Conservation (phyloP, 1,140 invertebrate genomes). For the Lineus longissimus region DNA sequence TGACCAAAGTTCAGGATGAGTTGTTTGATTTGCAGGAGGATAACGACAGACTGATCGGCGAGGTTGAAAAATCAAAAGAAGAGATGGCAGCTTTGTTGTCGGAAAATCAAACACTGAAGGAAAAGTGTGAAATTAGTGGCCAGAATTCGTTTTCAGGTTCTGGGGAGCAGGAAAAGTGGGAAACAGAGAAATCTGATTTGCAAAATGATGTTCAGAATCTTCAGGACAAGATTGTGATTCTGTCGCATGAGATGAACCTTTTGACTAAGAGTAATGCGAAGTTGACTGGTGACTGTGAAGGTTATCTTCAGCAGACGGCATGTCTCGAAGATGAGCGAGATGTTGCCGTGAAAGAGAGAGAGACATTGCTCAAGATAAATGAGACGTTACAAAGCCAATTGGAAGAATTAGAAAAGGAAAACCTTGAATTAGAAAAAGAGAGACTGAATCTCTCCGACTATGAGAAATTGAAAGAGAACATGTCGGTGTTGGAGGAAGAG, state of each 20-base stretch:
- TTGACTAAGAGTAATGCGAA: neutral
- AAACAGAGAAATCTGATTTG: neutral
- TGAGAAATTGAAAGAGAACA: constrained; percentile 35
- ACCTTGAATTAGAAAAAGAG: constrained; percentile 32
- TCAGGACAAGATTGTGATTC: neutral
- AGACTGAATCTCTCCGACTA: constrained; percentile 25
- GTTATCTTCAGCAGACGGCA: no score
- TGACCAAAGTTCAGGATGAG: neutral
- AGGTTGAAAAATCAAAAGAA: constrained; percentile 14
- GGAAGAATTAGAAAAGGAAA: constrained; percentile 27
- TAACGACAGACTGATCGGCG: constrained; percentile 14
- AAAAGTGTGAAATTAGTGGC: constrained; percentile 33
- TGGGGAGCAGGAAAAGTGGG: constrained; percentile 10
- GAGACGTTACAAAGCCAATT: constrained; percentile 39
- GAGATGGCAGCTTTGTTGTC: constrained; percentile 18
- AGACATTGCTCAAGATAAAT: constrained; percentile 39
- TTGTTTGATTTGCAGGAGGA: constrained; percentile 2
- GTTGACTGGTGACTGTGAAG: no score
- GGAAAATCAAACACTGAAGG: constrained; percentile 30
- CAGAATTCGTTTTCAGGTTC: neutral
- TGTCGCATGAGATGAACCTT: neutral
- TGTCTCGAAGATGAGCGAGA: constrained; percentile 28
- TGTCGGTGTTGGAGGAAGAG: constrained; percentile 37
- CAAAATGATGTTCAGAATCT: constrained; percentile 11
- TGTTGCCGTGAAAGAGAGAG: constrained; percentile 40